Conservation (phyloP, 2,797 vertebrate genomes). For the Cyclopterus lumpus region DNA sequence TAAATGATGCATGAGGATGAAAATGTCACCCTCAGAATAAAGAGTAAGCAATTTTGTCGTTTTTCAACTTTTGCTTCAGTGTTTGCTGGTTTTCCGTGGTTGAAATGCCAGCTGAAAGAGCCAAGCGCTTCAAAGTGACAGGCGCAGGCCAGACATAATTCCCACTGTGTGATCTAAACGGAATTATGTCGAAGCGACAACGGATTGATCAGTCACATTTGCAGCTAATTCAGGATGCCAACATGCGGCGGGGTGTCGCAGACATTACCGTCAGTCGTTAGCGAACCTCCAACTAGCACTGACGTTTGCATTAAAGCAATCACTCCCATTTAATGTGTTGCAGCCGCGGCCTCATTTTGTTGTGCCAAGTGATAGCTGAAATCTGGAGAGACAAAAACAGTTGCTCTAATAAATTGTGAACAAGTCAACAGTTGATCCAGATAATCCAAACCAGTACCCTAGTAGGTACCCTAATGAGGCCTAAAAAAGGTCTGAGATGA, state of each 20-base stretch:
- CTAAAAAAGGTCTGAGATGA: not conserved
- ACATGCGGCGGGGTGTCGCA: not conserved
- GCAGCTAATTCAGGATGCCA: constrained; percentile 5
- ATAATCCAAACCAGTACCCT: not conserved
- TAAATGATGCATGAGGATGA: constrained; percentile 92
- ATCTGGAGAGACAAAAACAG: not conserved
- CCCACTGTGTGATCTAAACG: not conserved
- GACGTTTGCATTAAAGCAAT: not conserved
- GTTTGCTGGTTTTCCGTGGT: constrained; percentile 44
- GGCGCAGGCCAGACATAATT: constrained; percentile 21
- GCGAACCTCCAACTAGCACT: not conserved
- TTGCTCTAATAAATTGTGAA: not conserved
- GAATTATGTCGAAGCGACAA: not conserved
- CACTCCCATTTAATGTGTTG: not conserved
- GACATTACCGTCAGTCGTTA: not conserved
- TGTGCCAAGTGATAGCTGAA: not conserved
- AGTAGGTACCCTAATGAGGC: not conserved
- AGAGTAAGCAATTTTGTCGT: constrained; percentile 86
- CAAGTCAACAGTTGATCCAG: not conserved
- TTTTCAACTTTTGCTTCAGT: constrained; percentile 32
- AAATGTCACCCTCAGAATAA: constrained; percentile 90
- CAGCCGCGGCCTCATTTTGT: not conserved
- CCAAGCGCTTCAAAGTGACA: constrained; percentile 33
- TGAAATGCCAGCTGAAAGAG: constrained; percentile 56
- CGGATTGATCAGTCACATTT: constrained; percentile 1